Conservation (phyloP, 1,140 invertebrate genomes). For the Drosophila arizonae region DNA sequence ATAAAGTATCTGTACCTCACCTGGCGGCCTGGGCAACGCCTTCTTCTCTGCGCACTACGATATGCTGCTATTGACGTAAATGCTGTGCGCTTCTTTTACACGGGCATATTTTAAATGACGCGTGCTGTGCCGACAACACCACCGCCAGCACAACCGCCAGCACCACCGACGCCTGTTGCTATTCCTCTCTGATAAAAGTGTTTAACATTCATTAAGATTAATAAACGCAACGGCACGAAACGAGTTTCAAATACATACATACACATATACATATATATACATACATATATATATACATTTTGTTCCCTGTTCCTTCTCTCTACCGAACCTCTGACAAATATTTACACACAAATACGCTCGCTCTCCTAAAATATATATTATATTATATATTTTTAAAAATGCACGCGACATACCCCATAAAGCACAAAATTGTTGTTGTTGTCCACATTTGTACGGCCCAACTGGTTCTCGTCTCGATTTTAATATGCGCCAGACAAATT, state of each 20-base stretch:
- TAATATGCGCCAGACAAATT: slow-evolving; percentile 60
- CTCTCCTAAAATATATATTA: slow-evolving; percentile 4
- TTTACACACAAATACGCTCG: slow-evolving; percentile 25
- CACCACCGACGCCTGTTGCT: slow-evolving; percentile 23
- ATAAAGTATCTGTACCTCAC: slow-evolving; percentile 15
- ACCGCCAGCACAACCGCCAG: background rate
- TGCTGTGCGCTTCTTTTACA: slow-evolving; percentile 45
- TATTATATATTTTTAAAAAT: slow-evolving; percentile 30
- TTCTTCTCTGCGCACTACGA: background rate
- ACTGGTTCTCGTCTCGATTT: slow-evolving; percentile 58
- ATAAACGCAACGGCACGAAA: slow-evolving; percentile 67
- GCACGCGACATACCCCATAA: slow-evolving; percentile 71
- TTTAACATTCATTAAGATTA: slow-evolving; percentile 82
- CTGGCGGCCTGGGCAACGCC: slow-evolving; percentile 25
- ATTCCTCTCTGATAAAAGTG: slow-evolving; percentile 72
- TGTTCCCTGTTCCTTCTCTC: background rate
- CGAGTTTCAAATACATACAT: slow-evolving; percentile 60
- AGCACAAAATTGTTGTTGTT: slow-evolving; percentile 47
- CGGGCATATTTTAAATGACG: slow-evolving; percentile 66
- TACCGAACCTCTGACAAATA: slow-evolving; percentile 22
- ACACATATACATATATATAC: too few relatives aligned
- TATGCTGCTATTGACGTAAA: slow-evolving; percentile 61
- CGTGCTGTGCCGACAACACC: slow-evolving; percentile 51
- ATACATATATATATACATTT: too few relatives aligned
- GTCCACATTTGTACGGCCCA: slow-evolving; percentile 59